Evolutionary conservation across 2,888 invertebrate species (phyloP), one percentile per base, ranked within the genome.

Genomic region (Chrysolina oricalcia): DNA sequence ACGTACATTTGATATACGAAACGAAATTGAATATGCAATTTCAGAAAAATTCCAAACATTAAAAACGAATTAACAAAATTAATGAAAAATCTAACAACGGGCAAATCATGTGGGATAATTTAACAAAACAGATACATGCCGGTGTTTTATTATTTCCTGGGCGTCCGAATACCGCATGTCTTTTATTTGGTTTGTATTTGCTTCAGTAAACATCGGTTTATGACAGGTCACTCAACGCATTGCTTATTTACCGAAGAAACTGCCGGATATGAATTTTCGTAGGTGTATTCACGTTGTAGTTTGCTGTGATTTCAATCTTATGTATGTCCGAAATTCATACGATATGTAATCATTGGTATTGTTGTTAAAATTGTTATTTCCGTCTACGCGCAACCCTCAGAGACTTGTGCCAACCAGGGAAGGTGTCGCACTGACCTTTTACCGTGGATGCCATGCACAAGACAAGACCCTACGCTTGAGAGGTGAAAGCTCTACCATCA

Each of bases 141-240:
- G 17, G 13, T 11, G 21, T 53, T 53, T 53, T 53, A 53, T 53
- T 17, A 53, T 53, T 53, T 53, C 53, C 53, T 53, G 21, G 21
- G 21, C 11, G 21, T 4, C 10, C 13, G 21, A 19, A 21, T 19
- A 53, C 53, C n/a, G 21, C 53, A 8, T 53, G 11, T 11, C 17
- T 53, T 53, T 15, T 53, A 59, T 59, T 59, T 27, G 59, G 23
- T 27, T 23, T 59, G 27, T 59, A 59, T 59, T 59, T 27, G 59
- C 27, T 59, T n/a, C 59, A 59, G 27, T 27, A 59, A 23, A 53
- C 59, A 59, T 59, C 27, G 59, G 23, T 59, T 59, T 59, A 59
- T 27, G 59, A 27, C 27, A 27, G 27, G 59, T 59, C 59, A 59
- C 23, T 59, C 59, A 59, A 46, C 59, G n/a, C 27, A 27, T 27